Conservation (phyloP, 2,888 invertebrate genomes). For the Epinotia bilunana region DNA sequence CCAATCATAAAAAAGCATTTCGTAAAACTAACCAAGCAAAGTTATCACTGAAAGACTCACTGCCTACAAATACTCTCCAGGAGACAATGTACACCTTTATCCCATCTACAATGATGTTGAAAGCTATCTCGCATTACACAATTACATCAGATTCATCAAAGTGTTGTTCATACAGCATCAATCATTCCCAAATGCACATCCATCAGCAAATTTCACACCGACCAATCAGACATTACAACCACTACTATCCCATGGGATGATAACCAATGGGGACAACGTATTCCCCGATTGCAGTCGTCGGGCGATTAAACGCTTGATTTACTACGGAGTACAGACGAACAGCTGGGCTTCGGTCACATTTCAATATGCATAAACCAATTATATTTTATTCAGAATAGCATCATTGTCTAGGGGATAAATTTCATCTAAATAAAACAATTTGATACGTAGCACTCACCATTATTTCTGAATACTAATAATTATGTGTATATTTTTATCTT, state of each 20-base stretch:
- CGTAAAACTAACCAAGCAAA: not conserved
- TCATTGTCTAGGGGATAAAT: not conserved
- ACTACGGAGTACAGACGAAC: conserved; percentile 59
- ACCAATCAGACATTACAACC: conserved; percentile 41
- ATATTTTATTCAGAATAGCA: not conserved
- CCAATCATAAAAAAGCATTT: no score
- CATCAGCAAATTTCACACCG: conserved; percentile 38
- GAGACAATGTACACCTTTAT: no score
- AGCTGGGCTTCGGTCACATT: conserved; percentile 73
- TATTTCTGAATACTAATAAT: not conserved
- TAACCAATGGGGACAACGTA: conserved; percentile 29
- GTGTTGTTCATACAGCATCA: conserved; percentile 31
- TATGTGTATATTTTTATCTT: not conserved
- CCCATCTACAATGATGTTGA: not conserved
- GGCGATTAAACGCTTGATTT: conserved; percentile 70
- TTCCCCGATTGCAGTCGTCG: conserved; percentile 53
- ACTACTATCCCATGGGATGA: conserved; percentile 37
- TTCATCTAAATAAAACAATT: not conserved
- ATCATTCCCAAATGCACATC: conserved; percentile 32
- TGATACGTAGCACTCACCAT: not conserved
- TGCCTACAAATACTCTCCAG: no score
- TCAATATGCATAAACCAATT: conserved; percentile 56
- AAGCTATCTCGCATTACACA: conserved; percentile 8
- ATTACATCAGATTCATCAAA: conserved; percentile 16
- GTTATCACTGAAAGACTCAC: no score